A percentile compares a stretch with the other conserved stretches of the same genome.
Evolutionary conservation across 2,113 vertebrate genomes (phyloP).

Genomic region (Vicugna pacos): DNA sequence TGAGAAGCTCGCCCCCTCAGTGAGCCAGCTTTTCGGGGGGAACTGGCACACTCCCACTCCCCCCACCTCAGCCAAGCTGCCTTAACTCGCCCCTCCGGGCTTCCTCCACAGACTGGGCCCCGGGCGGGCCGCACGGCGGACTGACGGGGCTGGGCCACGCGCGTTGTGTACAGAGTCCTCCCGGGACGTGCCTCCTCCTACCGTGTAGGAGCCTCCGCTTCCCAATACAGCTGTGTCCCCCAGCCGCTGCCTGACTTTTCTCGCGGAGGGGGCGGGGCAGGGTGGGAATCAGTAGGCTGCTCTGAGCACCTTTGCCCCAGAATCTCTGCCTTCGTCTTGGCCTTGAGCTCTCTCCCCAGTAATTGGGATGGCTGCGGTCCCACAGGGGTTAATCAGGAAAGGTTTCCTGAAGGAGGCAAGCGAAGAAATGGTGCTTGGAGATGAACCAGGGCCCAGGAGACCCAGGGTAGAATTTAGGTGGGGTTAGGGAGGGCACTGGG

Average conservation of each 20-base stretch:
- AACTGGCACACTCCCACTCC: constrained; percentile 36
- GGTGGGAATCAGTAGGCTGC: not conserved
- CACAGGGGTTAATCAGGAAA: constrained; percentile 65
- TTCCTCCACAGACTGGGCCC: constrained; percentile 40
- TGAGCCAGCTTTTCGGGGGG: constrained; percentile 68
- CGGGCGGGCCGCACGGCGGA: constrained; percentile 62
- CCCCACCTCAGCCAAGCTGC: constrained; percentile 76
- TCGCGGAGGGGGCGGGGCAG: not conserved
- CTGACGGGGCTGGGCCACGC: constrained; percentile 39
- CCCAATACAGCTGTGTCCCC: constrained; percentile 72
- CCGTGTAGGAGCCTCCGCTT: constrained; percentile 79
- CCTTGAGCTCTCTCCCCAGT: not conserved
- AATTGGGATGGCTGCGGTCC: constrained; percentile 15
- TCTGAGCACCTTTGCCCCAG: not conserved
- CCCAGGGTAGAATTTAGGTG: not conserved
- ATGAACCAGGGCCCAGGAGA: not conserved
- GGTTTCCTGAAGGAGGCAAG: constrained; percentile 64
- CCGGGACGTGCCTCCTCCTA: constrained; percentile 76
- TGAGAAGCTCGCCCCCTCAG: constrained; percentile 44
- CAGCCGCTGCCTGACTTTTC: constrained; percentile 28
- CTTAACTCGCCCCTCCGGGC: constrained; percentile 75
- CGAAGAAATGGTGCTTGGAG: not conserved
- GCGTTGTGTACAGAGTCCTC: constrained; percentile 32
- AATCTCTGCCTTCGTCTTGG: not conserved
- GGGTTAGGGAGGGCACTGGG: not conserved